Percentiles rank a stretch among this genome's conserved stretches.
phyloP scores from a whole-genome alignment of 2,797 vertebrate species.

The Leptatherina wallacei region DNA sequence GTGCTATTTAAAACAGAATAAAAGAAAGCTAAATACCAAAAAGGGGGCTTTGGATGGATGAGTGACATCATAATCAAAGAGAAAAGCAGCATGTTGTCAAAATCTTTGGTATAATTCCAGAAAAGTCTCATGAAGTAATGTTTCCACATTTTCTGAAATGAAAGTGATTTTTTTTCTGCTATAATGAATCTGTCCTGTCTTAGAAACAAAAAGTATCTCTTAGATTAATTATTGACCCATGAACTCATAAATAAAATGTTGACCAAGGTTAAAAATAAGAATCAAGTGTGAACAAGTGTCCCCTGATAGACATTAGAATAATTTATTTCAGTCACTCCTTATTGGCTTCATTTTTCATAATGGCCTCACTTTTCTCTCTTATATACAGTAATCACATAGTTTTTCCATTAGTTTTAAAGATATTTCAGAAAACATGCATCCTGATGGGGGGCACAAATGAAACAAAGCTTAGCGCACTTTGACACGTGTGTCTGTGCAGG shows the following conservation, averaged over 20 bases:
- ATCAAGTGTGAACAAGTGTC: neutral
- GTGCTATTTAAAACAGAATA: no score
- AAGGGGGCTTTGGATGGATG: no score
- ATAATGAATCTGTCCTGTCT: no score
- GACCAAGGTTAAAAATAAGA: neutral
- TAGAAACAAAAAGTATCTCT: no score
- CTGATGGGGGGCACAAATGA: neutral
- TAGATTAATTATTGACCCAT: neutral
- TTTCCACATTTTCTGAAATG: no score
- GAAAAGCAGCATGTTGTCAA: no score
- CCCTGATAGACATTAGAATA: neutral
- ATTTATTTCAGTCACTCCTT: neutral
- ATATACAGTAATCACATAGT: neutral
- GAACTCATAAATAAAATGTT: neutral
- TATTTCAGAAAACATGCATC: neutral
- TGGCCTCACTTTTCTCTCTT: neutral
- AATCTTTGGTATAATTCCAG: no score
- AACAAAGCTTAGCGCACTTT: neutral
- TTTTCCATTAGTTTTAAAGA: neutral
- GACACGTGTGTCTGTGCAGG: neutral
- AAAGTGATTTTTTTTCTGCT: no score
- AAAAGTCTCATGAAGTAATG: no score
- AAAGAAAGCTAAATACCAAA: no score
- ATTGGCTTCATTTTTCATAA: neutral
- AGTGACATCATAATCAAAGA: no score